phyloP scores from a whole-genome alignment of 2,113 vertebrate species.

The Garra rufa region DNA sequence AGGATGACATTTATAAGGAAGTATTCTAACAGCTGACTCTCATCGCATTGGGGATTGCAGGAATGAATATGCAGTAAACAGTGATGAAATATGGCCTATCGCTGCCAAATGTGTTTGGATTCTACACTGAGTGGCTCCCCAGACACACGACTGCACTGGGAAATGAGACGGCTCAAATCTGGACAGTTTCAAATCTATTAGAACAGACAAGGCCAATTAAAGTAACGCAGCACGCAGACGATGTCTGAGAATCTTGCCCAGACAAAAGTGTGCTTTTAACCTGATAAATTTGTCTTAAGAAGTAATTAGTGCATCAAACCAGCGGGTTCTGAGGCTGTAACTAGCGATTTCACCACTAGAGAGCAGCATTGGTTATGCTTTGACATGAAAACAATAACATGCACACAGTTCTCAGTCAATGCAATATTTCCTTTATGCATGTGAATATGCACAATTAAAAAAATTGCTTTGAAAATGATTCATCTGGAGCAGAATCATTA shows the following conservation, averaged over 20 bases:
- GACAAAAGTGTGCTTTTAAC: background rate
- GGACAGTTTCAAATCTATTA: constrained; percentile 48
- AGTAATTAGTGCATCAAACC: background rate
- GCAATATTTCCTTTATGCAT: background rate
- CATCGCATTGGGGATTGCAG: constrained; percentile 20
- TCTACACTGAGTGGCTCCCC: constrained; percentile 40
- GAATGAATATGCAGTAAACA: constrained; percentile 48
- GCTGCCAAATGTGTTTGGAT: constrained; percentile 49
- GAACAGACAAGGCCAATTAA: background rate
- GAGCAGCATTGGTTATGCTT: constrained; percentile 3
- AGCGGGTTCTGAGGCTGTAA: background rate
- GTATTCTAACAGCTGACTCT: constrained; percentile 38
- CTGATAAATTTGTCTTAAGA: background rate
- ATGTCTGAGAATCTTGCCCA: background rate
- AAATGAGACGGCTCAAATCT: constrained; percentile 47
- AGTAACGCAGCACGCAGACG: background rate
- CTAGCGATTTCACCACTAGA: constrained; percentile 11
- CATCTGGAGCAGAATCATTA: background rate
- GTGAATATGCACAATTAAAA: background rate
- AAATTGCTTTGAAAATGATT: background rate
- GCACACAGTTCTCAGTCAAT: background rate
- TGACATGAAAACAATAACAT: background rate
- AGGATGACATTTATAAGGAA: constrained; percentile 18
- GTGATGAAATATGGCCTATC: constrained; percentile 47
- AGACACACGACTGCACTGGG: constrained; percentile 48